Evolutionary conservation across 1,140 invertebrate species (phyloP).

Genomic region (Bilobella aurantiaca): DNA sequence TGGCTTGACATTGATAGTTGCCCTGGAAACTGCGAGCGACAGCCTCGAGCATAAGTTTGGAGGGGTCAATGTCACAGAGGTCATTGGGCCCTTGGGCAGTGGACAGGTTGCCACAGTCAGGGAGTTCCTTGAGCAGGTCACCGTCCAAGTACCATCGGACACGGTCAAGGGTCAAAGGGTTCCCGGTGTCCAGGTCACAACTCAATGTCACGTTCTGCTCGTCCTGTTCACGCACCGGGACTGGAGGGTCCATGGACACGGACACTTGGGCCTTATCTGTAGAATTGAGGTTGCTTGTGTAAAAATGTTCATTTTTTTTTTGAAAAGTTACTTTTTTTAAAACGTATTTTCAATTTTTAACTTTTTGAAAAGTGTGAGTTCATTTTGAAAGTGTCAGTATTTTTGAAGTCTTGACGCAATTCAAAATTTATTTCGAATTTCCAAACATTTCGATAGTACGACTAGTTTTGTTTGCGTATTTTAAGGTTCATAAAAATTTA

Average conservation of each 20-base stretch:
- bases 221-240: constrained; percentile 64
- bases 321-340: no score
- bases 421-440: no score
- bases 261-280: constrained; percentile 44
- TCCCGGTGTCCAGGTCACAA: constrained; percentile 60
- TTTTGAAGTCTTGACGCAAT: no score
- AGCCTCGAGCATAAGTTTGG: constrained; percentile 64
- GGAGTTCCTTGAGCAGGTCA: constrained; percentile 68
- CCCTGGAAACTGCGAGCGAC: constrained; percentile 77
- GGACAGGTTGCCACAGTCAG: constrained; percentile 52
- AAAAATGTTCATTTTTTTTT: no score
- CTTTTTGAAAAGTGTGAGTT: no score
- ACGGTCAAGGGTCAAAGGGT: constrained; percentile 41
- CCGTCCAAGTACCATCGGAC: constrained; percentile 70
- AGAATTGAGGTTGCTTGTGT: no score
- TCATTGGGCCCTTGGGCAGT: constrained; percentile 7
- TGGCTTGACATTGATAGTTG: constrained; percentile 79
- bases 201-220: constrained; percentile 66
- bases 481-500: no score
- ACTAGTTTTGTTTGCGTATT: no score
- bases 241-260: constrained; percentile 60
- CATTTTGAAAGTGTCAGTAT: no score
- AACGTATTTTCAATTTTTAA: no score
- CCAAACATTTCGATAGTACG: no score
- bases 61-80: constrained; percentile 60